Evolutionary conservation across 1,140 invertebrate species (phyloP).

Genomic region (Melanaphis sacchari): DNA sequence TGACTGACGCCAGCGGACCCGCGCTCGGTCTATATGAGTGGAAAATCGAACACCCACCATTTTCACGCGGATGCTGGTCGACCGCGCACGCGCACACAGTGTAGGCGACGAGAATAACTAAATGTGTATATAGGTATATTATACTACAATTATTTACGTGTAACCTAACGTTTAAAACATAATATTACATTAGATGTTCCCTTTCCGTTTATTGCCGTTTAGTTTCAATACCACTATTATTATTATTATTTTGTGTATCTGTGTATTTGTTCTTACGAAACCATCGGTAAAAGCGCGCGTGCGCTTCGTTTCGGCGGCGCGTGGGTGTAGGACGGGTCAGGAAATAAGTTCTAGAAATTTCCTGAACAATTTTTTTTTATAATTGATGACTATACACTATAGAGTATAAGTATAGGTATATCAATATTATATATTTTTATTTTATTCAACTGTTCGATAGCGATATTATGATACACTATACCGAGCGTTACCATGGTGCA

Average conservation of each 20-base stretch:
- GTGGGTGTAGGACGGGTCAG: not conserved
- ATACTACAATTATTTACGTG: not conserved
- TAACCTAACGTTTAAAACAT: not conserved
- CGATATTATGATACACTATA: not conserved
- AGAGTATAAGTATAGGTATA: not conserved
- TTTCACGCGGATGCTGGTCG: slow-evolving; percentile 48
- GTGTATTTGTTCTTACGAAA: not conserved
- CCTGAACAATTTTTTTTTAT: not conserved
- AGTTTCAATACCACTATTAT: not conserved
- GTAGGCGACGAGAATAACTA: slow-evolving; percentile 37
- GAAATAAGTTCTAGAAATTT: slow-evolving; percentile 31
- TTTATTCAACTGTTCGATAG: not conserved
- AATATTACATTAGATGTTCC: not conserved
- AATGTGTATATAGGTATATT: not conserved
- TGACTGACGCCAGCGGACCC: not conserved
- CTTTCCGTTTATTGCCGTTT: not conserved
- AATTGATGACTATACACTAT: no score
- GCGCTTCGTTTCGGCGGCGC: not conserved
- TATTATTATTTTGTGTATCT: not conserved
- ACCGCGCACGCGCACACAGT: slow-evolving; percentile 29
- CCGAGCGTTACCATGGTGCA: not conserved
- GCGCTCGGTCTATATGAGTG: slow-evolving; percentile 34
- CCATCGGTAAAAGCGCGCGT: not conserved
- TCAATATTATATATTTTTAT: not conserved
- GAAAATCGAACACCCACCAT: slow-evolving; percentile 55